A percentile compares a stretch with the other conserved stretches of the same genome.
Evolutionary conservation across 2,888 invertebrate genomes (phyloP).

Genomic region (Tupiocoris notatus): DNA sequence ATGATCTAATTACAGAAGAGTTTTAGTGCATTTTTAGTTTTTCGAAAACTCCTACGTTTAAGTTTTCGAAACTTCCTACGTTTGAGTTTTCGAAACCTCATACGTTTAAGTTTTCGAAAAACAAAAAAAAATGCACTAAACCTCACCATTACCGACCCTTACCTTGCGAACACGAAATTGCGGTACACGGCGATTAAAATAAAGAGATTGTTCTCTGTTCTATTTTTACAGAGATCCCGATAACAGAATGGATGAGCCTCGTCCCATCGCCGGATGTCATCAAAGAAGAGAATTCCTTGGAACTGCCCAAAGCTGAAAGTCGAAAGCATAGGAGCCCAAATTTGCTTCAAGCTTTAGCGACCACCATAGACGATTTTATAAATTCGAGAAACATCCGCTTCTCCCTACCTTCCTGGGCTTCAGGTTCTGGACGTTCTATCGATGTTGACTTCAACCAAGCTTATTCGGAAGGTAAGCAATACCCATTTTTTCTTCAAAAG

Average conservation of each 20-base stretch:
- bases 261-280: slow-evolving; percentile 21
- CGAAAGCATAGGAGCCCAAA: slow-evolving; percentile 5
- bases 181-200: too few relatives aligned
- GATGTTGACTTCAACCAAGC: slow-evolving; percentile 36
- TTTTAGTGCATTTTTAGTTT: too few relatives aligned
- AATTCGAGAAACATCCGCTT: slow-evolving; percentile 39
- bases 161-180: too few relatives aligned
- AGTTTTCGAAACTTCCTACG: too few relatives aligned
- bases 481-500: too few relatives aligned
- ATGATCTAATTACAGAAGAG: too few relatives aligned
- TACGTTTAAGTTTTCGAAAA: too few relatives aligned
- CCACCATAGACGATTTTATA: slow-evolving; percentile 38
- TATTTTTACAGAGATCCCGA: slow-evolving; percentile 34
- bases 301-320: not conserved
- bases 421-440: slow-evolving; percentile 5
- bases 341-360: slow-evolving; percentile 11
- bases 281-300: not conserved
- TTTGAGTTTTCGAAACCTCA: too few relatives aligned
- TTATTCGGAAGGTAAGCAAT: slow-evolving; percentile 8
- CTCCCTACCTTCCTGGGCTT: slow-evolving; percentile 37
- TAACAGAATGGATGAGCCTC: slow-evolving; percentile 42
- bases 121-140: too few relatives aligned
- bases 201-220: too few relatives aligned
- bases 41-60: too few relatives aligned
- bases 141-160: too few relatives aligned